Base-by-base conservation (phyloP, 2,113 vertebrate species). In the Lagopus muta region DNA sequence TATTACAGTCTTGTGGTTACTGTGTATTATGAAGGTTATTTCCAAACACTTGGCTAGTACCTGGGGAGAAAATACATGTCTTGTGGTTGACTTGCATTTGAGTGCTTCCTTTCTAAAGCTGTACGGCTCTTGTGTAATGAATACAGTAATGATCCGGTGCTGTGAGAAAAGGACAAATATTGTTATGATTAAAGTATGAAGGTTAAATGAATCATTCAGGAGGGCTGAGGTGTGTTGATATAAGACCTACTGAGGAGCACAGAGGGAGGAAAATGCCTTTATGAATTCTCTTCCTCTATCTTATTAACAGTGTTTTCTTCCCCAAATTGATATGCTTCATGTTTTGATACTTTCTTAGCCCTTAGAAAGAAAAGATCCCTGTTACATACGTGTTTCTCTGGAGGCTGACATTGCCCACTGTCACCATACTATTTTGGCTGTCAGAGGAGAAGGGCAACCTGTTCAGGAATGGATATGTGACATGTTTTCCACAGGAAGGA, bases 11-110 rank as follows among this genome's bases (percentile, higher is more conserved):
- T 67, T 47, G 36, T 65, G 84, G 62, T 76, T 61, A 48, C 81
- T 61, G 64, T 40, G 42, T 72, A 64, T 96, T 86, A 67, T 27
- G 13, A 34, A 84, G 61, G 72, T 88, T 91, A 92, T 94, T 93
- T 93, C 88, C 87, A 93, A 96, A 85, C 58, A 84, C 73, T 90
- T 81, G 88, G 70, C 61, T 74, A 70, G 79, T 55, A 90, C 89
- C 90, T 0, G 58, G 84, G 71, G 79, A 89, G 78, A 93, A 94
- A 96, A 96, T 87, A 42, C 17, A 71, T 82, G 60, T 91, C 91
- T 90, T 95, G 92, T 70, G 75, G 48, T 69, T 89, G 76, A 67
- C 54, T 87, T 73, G 52, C 36, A 62, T 73, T 66, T 5, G 36
- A 65, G 81, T 70, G 69, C 78, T 86, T 90, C 78, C 78, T 79